phyloP scores from a whole-genome alignment of 2,888 invertebrate species.

The Coenonympha arcania region DNA sequence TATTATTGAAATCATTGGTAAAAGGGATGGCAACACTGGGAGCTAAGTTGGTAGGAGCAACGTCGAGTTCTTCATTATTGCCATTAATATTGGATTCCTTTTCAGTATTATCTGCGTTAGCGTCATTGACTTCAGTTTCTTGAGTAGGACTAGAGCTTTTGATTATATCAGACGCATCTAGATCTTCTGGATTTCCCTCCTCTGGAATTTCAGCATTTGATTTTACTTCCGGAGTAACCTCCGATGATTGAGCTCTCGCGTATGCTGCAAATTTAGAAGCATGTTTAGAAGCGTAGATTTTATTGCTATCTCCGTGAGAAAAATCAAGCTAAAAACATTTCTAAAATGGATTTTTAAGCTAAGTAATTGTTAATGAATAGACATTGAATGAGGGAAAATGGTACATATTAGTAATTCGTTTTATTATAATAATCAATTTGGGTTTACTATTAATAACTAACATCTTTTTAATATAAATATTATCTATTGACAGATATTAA shows the following conservation, averaged over 20 bases:
- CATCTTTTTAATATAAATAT: too few species aligned
- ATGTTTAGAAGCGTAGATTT: not conserved
- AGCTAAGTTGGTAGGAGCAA: slow-evolving; percentile 6
- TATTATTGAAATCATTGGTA: not conserved
- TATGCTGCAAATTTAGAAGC: not conserved
- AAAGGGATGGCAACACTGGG: not conserved
- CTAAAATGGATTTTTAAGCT: too few species aligned
- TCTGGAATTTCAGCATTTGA: not conserved
- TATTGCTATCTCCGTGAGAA: too few species aligned
- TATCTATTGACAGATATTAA: slow-evolving; percentile 18
- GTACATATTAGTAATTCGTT: not conserved
- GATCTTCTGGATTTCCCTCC: not conserved
- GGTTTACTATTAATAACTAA: not conserved
- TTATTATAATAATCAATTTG: not conserved
- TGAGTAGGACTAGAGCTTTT: not conserved
- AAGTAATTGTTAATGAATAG: too few species aligned
- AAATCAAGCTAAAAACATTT: too few species aligned
- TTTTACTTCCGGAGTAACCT: not conserved
- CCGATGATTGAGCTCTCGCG: slow-evolving; percentile 9
- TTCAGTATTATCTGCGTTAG: not conserved
- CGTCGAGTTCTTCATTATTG: not conserved
- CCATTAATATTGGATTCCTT: not conserved
- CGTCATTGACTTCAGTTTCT: not conserved
- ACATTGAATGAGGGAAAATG: not conserved
- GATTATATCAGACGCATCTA: not conserved